Evolutionary conservation across 2,113 vertebrate genomes (phyloP).

Genomic region (Alligator mississippiensis): DNA sequence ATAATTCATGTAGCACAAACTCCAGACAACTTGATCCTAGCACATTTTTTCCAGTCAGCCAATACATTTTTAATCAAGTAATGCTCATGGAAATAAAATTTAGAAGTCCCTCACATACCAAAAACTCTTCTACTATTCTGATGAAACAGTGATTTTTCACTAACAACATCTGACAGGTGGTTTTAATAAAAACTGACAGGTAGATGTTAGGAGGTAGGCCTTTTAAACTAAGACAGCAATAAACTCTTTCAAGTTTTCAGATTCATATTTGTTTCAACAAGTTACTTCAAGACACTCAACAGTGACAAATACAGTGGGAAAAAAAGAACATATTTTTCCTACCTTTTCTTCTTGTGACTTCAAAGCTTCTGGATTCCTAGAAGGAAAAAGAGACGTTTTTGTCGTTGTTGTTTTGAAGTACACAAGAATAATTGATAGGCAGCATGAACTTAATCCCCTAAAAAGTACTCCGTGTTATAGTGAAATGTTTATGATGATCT

Average conservation of each 20-base stretch:
- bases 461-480: neutral
- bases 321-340: conserved; percentile 45
- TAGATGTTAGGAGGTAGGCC: neutral
- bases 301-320: conserved; percentile 20
- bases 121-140: neutral
- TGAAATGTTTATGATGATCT: neutral
- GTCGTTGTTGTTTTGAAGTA: conserved; percentile 39
- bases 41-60: neutral
- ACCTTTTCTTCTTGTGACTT: conserved; percentile 82
- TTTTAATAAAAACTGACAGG: neutral
- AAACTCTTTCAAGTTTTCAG: neutral
- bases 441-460: neutral
- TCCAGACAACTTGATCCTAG: neutral
- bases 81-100: neutral
- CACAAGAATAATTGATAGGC: conserved; percentile 45
- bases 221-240: conserved; percentile 14
- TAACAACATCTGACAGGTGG: neutral
- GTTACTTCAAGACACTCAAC: neutral
- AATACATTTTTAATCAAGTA: neutral
- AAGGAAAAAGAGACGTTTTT: conserved; percentile 74
- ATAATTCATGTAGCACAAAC: neutral
- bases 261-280: conserved; percentile 18
- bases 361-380: conserved; percentile 75
- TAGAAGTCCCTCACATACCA: neutral
- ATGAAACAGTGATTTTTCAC: neutral